These are phyloP conservation scores for Cairina moschata DNA, from an alignment of 2,113 vertebrate species.

Conservation along the genomic window DNA sequence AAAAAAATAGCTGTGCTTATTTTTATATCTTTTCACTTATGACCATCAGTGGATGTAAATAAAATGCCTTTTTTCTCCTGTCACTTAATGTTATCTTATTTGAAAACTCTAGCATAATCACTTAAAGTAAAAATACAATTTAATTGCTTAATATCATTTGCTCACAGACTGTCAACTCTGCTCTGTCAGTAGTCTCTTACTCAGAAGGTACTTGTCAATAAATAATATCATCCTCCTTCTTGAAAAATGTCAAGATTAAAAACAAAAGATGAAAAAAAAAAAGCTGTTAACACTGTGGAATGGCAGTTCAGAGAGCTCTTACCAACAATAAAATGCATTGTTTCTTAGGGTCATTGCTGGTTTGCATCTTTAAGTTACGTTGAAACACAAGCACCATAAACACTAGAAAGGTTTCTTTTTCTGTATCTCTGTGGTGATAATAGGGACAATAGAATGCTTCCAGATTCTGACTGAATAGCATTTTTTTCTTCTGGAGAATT, in stretches of 20 bases:
- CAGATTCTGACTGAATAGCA: neutral
- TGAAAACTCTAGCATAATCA: neutral
- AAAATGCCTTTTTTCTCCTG: neutral
- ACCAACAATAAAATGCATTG: neutral
- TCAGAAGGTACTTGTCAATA: neutral
- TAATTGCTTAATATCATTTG: slow-evolving; percentile 50
- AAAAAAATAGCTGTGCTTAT: neutral
- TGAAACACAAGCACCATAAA: neutral
- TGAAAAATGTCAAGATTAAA: neutral
- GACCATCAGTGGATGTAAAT: neutral
- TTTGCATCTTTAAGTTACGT: neutral
- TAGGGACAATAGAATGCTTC: neutral
- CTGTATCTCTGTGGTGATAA: neutral
- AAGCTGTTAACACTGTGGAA: fast-evolving
- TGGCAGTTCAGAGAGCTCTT: neutral
- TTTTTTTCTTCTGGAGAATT: neutral
- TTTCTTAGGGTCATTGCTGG: neutral
- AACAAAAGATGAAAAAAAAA: neutral
- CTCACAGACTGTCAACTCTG: slow-evolving; percentile 13
- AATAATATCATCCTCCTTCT: neutral
- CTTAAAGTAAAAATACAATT: slow-evolving; percentile 31
- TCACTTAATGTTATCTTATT: slow-evolving; percentile 10
- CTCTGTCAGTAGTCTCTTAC: slow-evolving; percentile 42
- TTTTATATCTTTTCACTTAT: neutral
- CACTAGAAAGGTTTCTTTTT: neutral